phyloP scores from a whole-genome alignment of 2,113 vertebrate species.

The Chitala chitala region DNA sequence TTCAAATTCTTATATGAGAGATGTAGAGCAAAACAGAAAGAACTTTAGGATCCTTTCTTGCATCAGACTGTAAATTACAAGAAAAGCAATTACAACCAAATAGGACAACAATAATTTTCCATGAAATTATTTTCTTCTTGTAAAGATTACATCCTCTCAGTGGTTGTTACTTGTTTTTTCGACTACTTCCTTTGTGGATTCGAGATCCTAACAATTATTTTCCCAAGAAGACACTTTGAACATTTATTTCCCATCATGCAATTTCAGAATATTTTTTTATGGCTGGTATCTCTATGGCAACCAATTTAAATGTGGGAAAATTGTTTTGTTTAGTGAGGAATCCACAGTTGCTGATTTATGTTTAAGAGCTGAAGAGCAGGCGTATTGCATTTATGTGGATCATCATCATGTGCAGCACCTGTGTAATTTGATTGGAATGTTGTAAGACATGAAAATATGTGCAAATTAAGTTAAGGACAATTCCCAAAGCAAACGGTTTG shows the following conservation, averaged over 20 bases:
- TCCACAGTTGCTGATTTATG: conserved; percentile 32
- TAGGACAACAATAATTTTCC: neutral
- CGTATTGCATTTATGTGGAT: neutral
- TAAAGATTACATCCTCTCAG: neutral
- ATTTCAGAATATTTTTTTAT: conserved; percentile 24
- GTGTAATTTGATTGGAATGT: neutral
- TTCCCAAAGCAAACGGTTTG: too few species aligned
- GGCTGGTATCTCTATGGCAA: conserved; percentile 41
- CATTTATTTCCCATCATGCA: conserved; percentile 24
- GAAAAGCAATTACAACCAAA: neutral
- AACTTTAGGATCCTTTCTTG: too few species aligned
- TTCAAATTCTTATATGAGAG: too few species aligned
- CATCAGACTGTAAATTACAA: neutral
- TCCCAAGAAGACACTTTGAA: conserved; percentile 24
- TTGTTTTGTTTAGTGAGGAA: conserved; percentile 28
- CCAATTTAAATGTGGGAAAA: conserved; percentile 40
- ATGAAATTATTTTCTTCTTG: neutral
- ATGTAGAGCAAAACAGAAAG: too few species aligned
- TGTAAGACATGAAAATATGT: neutral
- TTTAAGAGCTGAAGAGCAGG: conserved; percentile 15
- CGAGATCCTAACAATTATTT: neutral
- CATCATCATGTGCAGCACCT: neutral
- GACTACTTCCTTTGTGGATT: neutral
- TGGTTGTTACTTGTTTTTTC: too few species aligned
- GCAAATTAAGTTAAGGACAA: neutral